Conservation (phyloP, 2,113 vertebrate genomes). For the Siniperca chuatsi region DNA sequence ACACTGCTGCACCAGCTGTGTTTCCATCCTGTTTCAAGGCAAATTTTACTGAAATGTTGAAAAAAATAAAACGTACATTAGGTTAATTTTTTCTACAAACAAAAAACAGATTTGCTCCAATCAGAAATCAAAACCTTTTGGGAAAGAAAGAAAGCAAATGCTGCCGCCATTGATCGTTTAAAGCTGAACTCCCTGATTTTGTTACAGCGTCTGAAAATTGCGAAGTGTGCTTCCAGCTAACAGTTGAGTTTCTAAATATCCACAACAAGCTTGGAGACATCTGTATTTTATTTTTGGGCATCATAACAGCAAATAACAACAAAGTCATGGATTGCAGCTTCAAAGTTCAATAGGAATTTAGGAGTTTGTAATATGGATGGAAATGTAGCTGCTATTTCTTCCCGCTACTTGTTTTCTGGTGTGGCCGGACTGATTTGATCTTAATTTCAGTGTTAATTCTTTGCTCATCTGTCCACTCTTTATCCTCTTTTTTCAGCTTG, state of each 20-base stretch:
- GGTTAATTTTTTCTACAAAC: constrained; percentile 1
- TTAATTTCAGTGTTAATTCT: neutral
- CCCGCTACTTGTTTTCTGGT: neutral
- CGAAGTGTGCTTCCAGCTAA: neutral
- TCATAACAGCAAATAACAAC: neutral
- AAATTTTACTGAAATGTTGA: neutral
- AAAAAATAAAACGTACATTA: neutral
- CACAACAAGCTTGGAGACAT: neutral
- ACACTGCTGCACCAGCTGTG: neutral
- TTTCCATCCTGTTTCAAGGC: constrained; percentile 21
- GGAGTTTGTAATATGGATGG: neutral
- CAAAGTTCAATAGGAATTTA: neutral
- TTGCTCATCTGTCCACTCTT: neutral
- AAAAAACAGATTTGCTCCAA: too few species aligned
- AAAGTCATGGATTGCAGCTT: neutral
- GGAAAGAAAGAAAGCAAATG: too few species aligned
- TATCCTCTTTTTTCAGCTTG: constrained; percentile 1
- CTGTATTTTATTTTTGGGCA: too few species aligned
- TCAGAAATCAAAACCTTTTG: neutral
- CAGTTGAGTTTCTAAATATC: neutral
- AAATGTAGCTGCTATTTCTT: constrained; percentile 15
- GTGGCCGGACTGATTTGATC: neutral
- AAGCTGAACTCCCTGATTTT: neutral
- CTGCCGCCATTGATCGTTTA: too few species aligned
- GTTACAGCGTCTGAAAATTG: neutral